Base-by-base conservation (phyloP, 2,888 invertebrate species). In the Therioaphis trifolii region DNA sequence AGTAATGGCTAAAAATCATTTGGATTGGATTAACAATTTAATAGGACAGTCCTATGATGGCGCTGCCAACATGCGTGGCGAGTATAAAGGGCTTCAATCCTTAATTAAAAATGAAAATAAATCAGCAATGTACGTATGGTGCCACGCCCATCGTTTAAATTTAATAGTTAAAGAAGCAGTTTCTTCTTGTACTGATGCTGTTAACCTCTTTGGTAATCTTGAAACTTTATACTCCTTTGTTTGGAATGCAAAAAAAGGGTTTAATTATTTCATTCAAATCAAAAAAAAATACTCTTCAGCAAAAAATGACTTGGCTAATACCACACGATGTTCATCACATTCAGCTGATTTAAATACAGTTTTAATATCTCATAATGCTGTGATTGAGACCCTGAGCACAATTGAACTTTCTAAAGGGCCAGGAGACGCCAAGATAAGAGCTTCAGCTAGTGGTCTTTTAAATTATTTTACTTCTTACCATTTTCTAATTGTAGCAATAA, bases 71-170 rank as follows among this genome's bases (percentile, higher is more conserved):
- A 35, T n/a, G n/a, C n/a, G n/a, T n/a, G n/a, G n/a, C n/a, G n/a
- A n/a, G n/a, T n/a, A n/a, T n/a, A n/a, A n/a, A 40, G 66, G 35
- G 35, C 15, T 66, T 35, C 29, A 66, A 66, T 66, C 66, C 35
- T 66, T 66, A 66, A 66, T 66, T 40, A 66, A 35, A 66, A 66
- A 66, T 66, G 66, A 66, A 66, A 66, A 66, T 66, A 66, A 66
- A 66, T 66, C 61, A 61, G 61, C 61, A 29, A 66, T 66, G 9
- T 40, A 66, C 35, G 35, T 61, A 61, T 14, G 18, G 15, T 61
- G 61, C 4, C 24, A n/a, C n/a, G n/a, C n/a, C n/a, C n/a, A n/a
- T n/a, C n/a, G n/a, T n/a, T n/a, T n/a, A n/a, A n/a, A n/a, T 61
- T 61, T 61, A 61, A 61, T 61, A 61, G 61, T 61, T 61, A 61